These are phyloP conservation scores for Elaphurus davidianus DNA, from an alignment of 2,113 vertebrate species.

Conservation along the genomic window DNA sequence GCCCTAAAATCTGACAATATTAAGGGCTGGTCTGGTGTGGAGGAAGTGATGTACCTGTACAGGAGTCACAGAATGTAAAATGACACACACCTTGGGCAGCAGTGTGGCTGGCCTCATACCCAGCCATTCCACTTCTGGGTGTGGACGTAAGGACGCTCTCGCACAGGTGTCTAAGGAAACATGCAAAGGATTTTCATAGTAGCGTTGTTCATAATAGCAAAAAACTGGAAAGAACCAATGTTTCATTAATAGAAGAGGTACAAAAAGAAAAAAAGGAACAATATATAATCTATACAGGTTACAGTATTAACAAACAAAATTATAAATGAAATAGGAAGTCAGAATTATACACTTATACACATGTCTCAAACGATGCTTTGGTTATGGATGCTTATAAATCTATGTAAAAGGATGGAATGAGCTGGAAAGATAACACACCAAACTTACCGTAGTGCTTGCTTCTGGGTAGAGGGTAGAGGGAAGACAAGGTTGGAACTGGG, in stretches of 20 bases:
- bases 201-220: not conserved
- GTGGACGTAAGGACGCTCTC: not conserved
- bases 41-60: not conserved
- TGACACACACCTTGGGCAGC: not conserved
- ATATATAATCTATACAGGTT: not conserved
- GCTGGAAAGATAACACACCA: not conserved
- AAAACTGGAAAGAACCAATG: not conserved
- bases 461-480: not conserved
- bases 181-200: not conserved
- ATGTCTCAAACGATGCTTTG: not conserved
- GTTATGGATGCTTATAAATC: not conserved
- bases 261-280: not conserved
- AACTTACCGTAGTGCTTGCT: not conserved
- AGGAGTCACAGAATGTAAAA: not conserved
- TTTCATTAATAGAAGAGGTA: not conserved
- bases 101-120: not conserved
- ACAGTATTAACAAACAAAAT: not conserved
- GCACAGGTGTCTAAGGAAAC: not conserved
- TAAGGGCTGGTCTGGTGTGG: not conserved
- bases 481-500: not conserved
- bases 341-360: not conserved
- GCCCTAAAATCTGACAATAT: not conserved
- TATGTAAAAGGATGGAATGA: not conserved
- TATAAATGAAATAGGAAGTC: not conserved
- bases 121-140: not conserved